Evolutionary conservation across 2,113 vertebrate species (phyloP).

Genomic region (Grallaria varia): DNA sequence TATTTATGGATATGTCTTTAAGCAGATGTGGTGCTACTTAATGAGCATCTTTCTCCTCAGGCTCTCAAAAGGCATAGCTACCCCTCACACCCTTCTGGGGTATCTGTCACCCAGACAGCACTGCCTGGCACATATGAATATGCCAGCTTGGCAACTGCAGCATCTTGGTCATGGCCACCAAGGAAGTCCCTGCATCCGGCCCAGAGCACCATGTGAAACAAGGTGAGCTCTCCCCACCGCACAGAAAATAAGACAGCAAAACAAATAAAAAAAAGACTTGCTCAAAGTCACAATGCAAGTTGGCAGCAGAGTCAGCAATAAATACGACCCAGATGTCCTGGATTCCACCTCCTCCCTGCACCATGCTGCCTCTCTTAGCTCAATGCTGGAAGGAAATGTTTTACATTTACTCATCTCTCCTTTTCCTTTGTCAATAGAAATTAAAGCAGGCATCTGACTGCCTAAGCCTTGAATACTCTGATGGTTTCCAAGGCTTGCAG

Average conservation of each 20-base stretch:
- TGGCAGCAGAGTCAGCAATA: conserved; percentile 25
- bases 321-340: conserved; percentile 51
- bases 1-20: neutral
- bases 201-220: neutral
- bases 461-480: conserved; percentile 14
- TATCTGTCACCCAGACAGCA: neutral
- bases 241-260: neutral
- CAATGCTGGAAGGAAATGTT: conserved; percentile 58
- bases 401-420: conserved; percentile 59
- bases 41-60: neutral
- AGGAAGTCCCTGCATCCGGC: neutral
- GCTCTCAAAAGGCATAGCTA: neutral
- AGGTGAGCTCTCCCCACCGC: neutral
- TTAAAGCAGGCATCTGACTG: conserved; percentile 60
- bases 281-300: neutral
- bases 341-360: conserved; percentile 26
- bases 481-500: conserved; percentile 42
- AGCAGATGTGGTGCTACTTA: neutral
- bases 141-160: neutral
- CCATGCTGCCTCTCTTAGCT: conserved; percentile 46
- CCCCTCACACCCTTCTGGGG: neutral
- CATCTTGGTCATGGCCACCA: neutral
- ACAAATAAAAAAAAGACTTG: neutral
- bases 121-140: fast-evolving
- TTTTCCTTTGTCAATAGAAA: conserved; percentile 64